A percentile compares a stretch with the other conserved stretches of the same genome.
Conservation (phyloP, 2,797 vertebrate species). For the Aselliscus stoliczkanus region DNA sequence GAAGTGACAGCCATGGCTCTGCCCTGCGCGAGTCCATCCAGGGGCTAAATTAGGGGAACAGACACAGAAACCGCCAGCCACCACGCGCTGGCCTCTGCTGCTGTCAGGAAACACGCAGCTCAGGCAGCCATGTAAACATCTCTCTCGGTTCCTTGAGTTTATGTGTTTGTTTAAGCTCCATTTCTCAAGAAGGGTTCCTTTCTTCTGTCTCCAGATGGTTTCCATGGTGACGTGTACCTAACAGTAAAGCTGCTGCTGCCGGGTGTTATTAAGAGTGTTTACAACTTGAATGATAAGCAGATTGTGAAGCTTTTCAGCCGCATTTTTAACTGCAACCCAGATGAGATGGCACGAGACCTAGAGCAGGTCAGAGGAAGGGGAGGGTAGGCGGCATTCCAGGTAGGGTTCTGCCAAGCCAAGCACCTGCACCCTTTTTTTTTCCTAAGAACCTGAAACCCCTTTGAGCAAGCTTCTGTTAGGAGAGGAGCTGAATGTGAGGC, state of each 20-base stretch:
- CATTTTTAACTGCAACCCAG: slow-evolving; percentile 92
- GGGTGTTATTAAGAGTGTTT: slow-evolving; percentile 96
- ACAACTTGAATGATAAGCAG: slow-evolving; percentile 99
- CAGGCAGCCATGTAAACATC: neutral
- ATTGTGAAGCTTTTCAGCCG: slow-evolving; percentile 98
- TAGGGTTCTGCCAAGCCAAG: neutral
- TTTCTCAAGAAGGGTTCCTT: slow-evolving; percentile 30
- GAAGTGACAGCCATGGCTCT: neutral
- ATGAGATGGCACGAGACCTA: slow-evolving; percentile 95
- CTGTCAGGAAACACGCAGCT: fast-evolving
- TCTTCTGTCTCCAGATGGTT: slow-evolving; percentile 85
- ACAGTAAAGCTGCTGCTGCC: slow-evolving; percentile 96
- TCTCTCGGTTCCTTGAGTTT: neutral
- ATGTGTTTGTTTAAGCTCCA: neutral
- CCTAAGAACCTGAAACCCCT: slow-evolving; percentile 1
- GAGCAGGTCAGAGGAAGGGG: slow-evolving; percentile 88
- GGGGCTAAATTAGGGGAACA: neutral
- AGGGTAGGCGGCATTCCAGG: neutral
- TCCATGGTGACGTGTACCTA: slow-evolving; percentile 93
- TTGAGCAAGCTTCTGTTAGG: neutral
- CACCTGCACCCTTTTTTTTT: neutral
- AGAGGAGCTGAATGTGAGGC: neutral
- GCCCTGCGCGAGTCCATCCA: neutral
- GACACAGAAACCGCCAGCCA: neutral
- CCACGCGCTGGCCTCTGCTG: neutral